Conservation (phyloP, 2,888 invertebrate genomes). For the Ellobium chinense region DNA sequence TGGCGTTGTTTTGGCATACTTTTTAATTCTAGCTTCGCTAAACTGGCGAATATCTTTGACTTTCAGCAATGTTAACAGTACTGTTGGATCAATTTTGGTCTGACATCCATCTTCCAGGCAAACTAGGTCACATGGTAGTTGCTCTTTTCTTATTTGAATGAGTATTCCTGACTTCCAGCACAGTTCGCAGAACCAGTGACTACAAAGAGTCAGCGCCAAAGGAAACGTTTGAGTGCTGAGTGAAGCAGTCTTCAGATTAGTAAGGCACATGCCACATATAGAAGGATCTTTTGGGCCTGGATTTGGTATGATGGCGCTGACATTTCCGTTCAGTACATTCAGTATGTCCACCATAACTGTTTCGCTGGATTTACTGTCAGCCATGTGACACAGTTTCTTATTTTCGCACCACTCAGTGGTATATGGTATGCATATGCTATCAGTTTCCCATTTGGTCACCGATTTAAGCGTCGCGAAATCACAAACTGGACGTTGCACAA, state of each 20-base stretch:
- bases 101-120: constrained; percentile 3
- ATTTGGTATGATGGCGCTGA: neutral
- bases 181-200: constrained; percentile 32
- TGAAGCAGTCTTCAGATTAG: too few relatives aligned
- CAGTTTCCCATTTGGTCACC: neutral
- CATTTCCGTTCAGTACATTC: neutral
- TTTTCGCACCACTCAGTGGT: constrained; percentile 8
- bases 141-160: neutral
- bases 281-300: neutral
- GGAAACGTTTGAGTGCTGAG: neutral
- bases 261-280: constrained; percentile 14
- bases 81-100: neutral
- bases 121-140: neutral
- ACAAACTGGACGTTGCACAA: neutral
- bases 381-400: neutral
- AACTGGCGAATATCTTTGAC: neutral
- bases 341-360: neutral
- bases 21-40: neutral
- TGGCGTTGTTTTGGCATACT: neutral
- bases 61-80: neutral
- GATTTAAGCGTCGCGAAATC: neutral
- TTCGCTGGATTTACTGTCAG: neutral
- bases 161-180: constrained; percentile 6
- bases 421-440: neutral
- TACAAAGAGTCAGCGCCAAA: constrained; percentile 3